Conservation (phyloP, 2,797 vertebrate genomes). For the Xiphorhynchus erythropygius region DNA sequence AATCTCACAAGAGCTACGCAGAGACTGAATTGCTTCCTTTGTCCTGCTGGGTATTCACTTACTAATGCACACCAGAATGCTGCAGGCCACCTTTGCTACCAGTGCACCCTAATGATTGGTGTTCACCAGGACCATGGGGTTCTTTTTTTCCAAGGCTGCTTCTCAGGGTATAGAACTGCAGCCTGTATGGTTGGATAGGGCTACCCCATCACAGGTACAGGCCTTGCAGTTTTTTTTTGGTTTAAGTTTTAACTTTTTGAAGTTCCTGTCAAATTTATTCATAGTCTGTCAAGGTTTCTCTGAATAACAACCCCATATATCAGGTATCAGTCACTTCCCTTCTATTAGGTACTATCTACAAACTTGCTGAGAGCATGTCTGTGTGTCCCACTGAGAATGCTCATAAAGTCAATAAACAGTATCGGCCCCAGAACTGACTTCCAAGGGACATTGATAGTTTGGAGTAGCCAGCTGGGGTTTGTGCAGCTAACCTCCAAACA, state of each 20-base stretch:
- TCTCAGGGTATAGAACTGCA: neutral
- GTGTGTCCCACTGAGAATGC: neutral
- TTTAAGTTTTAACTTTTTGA: neutral
- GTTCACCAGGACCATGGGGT: neutral
- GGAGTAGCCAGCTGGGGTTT: neutral
- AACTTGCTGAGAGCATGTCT: neutral
- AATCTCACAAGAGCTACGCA: neutral
- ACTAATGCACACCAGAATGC: neutral
- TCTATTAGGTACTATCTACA: neutral
- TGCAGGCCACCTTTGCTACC: neutral
- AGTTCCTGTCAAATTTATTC: neutral
- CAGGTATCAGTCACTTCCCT: fast-evolving
- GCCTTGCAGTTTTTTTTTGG: neutral
- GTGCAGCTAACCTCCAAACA: neutral
- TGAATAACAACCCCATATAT: neutral
- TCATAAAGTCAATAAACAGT: neutral
- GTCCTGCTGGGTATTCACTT: neutral
- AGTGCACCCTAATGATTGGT: neutral
- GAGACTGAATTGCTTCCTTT: neutral
- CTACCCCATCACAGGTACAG: neutral
- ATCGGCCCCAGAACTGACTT: neutral
- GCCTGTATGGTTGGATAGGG: neutral
- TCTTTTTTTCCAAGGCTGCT: neutral
- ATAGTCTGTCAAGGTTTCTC: neutral
- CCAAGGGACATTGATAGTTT: neutral